Evolutionary conservation across 2,113 vertebrate genomes (phyloP).

Genomic region (Atlantisia rogersi): DNA sequence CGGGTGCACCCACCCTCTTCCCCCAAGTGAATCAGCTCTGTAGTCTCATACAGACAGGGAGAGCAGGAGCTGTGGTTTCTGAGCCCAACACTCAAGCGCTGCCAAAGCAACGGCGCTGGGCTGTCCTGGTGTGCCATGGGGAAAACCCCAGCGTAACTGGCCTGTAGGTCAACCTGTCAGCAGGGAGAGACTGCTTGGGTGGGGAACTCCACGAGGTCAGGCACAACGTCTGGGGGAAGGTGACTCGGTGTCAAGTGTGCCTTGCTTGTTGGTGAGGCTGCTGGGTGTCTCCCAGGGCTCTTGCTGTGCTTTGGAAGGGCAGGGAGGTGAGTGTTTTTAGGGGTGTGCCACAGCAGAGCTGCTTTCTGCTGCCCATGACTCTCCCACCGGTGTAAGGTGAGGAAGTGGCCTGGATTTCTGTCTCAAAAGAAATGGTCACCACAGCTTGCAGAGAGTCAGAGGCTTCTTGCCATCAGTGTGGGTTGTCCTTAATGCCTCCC

Average conservation of each 20-base stretch:
- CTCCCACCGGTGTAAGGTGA: background rate
- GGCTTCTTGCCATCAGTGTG: background rate
- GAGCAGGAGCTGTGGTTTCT: background rate
- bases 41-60: background rate
- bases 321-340: accelerated
- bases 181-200: background rate
- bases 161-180: too few species aligned
- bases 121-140: background rate
- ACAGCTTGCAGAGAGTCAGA: background rate
- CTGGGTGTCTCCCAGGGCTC: background rate
- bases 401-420: background rate
- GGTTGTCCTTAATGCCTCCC: background rate
- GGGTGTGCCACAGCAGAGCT: background rate
- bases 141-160: too few species aligned
- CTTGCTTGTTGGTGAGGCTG: background rate
- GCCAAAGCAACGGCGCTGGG: background rate
- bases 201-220: too few species aligned
- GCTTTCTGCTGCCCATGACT: background rate
- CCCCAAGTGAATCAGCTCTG: background rate
- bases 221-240: accelerated
- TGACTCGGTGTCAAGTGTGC: background rate
- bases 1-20: background rate
- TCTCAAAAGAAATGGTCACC: background rate
- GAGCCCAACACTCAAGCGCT: background rate
- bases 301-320: background rate